Percentiles rank a stretch among this genome's conserved stretches.
phyloP scores from a whole-genome alignment of 2,888 invertebrate species.

The Hedychridium roseum region DNA sequence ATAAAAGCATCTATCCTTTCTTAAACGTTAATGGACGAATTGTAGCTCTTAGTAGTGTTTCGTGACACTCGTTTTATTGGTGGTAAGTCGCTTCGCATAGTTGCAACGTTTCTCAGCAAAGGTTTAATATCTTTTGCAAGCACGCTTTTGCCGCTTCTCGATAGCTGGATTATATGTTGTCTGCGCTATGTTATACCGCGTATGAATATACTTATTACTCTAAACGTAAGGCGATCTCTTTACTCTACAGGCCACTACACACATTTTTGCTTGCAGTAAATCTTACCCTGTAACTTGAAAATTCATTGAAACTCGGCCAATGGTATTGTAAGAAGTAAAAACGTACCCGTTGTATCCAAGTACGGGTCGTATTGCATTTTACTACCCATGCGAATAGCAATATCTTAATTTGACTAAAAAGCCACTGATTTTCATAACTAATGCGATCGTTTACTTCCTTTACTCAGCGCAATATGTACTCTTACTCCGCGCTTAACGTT shows the following conservation, averaged over 20 bases:
- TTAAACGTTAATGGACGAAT: conserved; percentile 44
- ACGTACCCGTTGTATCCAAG: too few species aligned
- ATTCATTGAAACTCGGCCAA: too few species aligned
- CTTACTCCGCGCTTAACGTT: too few species aligned
- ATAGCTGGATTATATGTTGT: conserved; percentile 17
- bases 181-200: conserved; percentile 30
- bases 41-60: conserved; percentile 21
- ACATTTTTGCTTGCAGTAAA: too few species aligned
- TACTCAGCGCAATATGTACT: too few species aligned
- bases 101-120: conserved; percentile 36
- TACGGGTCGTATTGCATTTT: too few species aligned
- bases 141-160: conserved; percentile 22
- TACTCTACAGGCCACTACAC: conserved; percentile 19
- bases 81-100: conserved; percentile 12
- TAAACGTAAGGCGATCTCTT: conserved; percentile 35
- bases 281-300: too few species aligned
- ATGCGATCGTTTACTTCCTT: too few species aligned
- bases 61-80: conserved; percentile 20
- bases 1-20: conserved; percentile 17
- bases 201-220: conserved; percentile 37
- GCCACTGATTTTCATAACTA: too few species aligned
- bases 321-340: too few species aligned
- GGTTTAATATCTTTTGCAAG: conserved; percentile 28
- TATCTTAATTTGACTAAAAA: too few species aligned
- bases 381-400: too few species aligned